phyloP scores from a whole-genome alignment of 2,797 vertebrate species.

The Hylomyscus alleni region DNA sequence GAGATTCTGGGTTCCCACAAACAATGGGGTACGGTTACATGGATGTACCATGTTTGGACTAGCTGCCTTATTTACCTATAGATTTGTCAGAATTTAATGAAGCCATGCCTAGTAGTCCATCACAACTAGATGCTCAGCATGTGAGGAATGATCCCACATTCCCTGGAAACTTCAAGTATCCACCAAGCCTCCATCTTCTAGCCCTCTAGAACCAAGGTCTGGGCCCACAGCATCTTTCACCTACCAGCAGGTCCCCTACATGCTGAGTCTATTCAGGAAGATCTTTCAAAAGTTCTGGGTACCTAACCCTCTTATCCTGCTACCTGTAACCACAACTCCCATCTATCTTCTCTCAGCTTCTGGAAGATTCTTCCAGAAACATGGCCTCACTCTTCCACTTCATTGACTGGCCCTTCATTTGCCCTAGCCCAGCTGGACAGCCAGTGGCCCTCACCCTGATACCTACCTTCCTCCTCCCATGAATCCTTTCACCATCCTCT shows the following conservation, averaged over 20 bases:
- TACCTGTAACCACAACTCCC: background rate
- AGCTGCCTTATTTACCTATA: background rate
- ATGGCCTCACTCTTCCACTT: background rate
- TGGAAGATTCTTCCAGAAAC: background rate
- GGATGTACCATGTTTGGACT: background rate
- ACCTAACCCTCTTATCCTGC: background rate
- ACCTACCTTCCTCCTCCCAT: background rate
- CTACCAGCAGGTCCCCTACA: background rate
- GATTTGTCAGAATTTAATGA: conserved; percentile 7
- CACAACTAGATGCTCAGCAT: no score
- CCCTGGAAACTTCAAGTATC: background rate
- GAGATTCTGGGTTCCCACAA: background rate
- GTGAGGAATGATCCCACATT: background rate
- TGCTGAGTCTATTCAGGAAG: background rate
- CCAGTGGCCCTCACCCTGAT: background rate
- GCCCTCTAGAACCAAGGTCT: background rate
- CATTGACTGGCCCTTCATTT: background rate
- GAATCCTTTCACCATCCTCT: background rate
- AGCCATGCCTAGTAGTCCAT: background rate
- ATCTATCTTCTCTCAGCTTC: background rate
- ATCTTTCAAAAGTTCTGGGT: background rate
- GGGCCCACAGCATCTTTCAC: background rate
- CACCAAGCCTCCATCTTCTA: background rate
- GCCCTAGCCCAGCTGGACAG: background rate
- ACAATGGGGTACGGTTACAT: background rate